phyloP scores from a whole-genome alignment of 2,888 invertebrate species.

The Melolontha melolontha region DNA sequence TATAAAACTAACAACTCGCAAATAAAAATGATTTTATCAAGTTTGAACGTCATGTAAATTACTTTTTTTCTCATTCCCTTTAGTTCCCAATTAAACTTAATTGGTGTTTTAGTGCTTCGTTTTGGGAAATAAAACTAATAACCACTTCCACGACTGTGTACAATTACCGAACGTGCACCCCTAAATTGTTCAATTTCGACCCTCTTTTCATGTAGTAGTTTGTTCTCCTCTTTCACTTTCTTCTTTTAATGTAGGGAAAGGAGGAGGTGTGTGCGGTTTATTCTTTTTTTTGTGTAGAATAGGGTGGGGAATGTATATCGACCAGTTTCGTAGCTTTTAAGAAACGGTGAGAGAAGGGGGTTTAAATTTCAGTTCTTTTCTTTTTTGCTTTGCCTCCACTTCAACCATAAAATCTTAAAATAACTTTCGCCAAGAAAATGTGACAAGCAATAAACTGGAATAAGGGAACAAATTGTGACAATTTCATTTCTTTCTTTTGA shows the following conservation, averaged over 20 bases:
- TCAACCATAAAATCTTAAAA: slow-evolving; percentile 57
- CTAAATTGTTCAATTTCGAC: slow-evolving; percentile 32
- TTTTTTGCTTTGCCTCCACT: slow-evolving; percentile 45
- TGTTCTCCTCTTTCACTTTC: too few relatives aligned
- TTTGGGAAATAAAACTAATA: slow-evolving; percentile 33
- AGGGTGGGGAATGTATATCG: slow-evolving; percentile 57
- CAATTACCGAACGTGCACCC: not conserved
- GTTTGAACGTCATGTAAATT: slow-evolving; percentile 33
- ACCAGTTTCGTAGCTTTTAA: slow-evolving; percentile 58
- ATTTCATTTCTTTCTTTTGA: slow-evolving; percentile 58
- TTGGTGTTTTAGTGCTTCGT: slow-evolving; percentile 35
- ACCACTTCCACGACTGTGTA: slow-evolving; percentile 7
- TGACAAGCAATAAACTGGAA: slow-evolving; percentile 59
- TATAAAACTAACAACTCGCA: slow-evolving; percentile 10
- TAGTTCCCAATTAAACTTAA: slow-evolving; percentile 34
- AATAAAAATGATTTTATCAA: slow-evolving; percentile 24
- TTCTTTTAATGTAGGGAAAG: slow-evolving; percentile 51
- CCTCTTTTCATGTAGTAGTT: slow-evolving; percentile 8
- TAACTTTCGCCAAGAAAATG: slow-evolving; percentile 53
- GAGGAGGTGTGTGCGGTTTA: too few relatives aligned
- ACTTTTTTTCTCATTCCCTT: slow-evolving; percentile 27
- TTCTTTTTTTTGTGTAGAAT: too few relatives aligned
- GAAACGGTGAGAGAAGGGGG: slow-evolving; percentile 56
- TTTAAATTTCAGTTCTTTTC: slow-evolving; percentile 56
- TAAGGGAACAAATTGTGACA: slow-evolving; percentile 59